Evolutionary conservation across 2,113 vertebrate genomes (phyloP).

Genomic region (Aptenodytes forsteri): DNA sequence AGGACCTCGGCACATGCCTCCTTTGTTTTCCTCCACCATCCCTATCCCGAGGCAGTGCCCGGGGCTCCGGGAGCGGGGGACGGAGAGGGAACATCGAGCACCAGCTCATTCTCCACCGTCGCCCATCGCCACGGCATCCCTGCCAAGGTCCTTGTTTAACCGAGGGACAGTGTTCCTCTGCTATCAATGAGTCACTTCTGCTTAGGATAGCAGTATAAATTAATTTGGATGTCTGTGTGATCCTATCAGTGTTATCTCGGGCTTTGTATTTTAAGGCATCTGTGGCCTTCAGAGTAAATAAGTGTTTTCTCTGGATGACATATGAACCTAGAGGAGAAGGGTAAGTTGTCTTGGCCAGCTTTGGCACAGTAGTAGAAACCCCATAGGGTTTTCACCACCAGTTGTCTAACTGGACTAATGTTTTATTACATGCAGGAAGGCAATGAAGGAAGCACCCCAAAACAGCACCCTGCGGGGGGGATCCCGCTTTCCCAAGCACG

Average conservation of each 20-base stretch:
- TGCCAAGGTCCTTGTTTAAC: not conserved
- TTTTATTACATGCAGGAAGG: not conserved
- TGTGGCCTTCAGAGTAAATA: conserved; percentile 42
- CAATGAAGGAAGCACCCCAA: not conserved
- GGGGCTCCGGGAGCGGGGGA: rapidly evolving
- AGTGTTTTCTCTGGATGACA: not conserved
- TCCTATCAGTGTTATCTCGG: conserved; percentile 12
- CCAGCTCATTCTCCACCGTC: not conserved
- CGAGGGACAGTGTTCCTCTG: not conserved
- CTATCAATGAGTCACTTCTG: not conserved
- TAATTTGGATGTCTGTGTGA: conserved; percentile 41
- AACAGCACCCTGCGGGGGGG: not conserved
- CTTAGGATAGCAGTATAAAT: conserved; percentile 19
- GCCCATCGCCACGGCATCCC: not conserved
- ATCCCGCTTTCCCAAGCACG: not conserved
- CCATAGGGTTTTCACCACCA: not conserved
- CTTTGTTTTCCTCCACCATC: rapidly evolving
- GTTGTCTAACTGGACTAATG: not conserved
- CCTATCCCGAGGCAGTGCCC: not conserved
- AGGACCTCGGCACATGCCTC: rapidly evolving
- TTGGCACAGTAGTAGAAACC: not conserved
- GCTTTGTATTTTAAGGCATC: not conserved
- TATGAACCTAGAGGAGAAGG: not conserved
- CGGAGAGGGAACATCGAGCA: rapidly evolving
- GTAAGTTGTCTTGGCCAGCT: not conserved